phyloP scores from a whole-genome alignment of 2,797 vertebrate species.

The Lutjanus argentimaculatus region DNA sequence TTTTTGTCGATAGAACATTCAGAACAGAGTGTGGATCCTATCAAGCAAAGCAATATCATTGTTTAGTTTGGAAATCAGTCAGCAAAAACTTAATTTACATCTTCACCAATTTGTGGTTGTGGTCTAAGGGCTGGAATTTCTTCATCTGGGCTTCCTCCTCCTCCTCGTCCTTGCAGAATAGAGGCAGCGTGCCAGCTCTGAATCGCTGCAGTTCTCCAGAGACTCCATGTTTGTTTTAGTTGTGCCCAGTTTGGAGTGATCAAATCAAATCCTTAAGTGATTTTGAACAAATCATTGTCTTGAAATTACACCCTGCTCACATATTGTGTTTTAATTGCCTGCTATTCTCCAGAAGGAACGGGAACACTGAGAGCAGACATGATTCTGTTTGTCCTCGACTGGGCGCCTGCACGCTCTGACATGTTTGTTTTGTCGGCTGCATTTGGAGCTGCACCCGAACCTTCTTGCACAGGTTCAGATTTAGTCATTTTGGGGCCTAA shows the following conservation, averaged over 20 bases:
- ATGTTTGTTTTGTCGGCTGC: too few relatives aligned
- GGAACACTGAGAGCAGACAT: too few relatives aligned
- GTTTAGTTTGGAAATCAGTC: background rate
- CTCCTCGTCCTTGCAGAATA: background rate
- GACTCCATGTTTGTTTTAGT: background rate
- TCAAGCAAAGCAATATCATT: background rate
- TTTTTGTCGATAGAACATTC: too few relatives aligned
- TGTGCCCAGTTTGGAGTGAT: fast-evolving
- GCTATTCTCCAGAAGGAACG: background rate
- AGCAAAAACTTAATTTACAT: background rate
- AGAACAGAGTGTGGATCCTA: too few relatives aligned
- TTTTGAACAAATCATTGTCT: background rate
- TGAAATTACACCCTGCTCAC: background rate
- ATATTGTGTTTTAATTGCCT: background rate
- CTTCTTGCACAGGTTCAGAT: too few relatives aligned
- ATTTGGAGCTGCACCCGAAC: too few relatives aligned
- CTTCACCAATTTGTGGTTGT: background rate
- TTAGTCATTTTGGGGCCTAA: too few relatives aligned
- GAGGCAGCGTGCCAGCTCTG: background rate
- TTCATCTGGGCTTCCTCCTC: background rate
- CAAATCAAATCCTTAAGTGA: background rate
- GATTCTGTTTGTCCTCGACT: too few relatives aligned
- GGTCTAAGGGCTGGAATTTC: background rate
- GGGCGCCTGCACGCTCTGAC: too few relatives aligned
- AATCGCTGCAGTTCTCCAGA: background rate